Conservation (phyloP, 1,140 invertebrate species). For the Tetraneura akinire region DNA sequence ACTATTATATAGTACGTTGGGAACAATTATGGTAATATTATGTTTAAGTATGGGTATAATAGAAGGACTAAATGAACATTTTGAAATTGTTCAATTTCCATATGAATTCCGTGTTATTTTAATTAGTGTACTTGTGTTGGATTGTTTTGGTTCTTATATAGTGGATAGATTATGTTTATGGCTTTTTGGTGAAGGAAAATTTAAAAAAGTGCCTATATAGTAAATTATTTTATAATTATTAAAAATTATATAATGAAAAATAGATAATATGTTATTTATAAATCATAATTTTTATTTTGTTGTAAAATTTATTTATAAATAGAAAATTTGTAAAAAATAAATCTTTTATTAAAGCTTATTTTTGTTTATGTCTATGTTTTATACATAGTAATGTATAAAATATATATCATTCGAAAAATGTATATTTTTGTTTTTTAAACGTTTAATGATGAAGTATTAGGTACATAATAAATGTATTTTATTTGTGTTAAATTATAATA, state of each 20-base stretch:
- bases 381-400: not conserved
- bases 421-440: not conserved
- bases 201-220: slow-evolving; percentile 55
- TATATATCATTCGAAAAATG: not conserved
- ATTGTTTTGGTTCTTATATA: slow-evolving; percentile 80
- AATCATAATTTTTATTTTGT: slow-evolving; percentile 1
- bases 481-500: not conserved
- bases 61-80: slow-evolving; percentile 76
- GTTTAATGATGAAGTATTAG: no score
- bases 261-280: slow-evolving; percentile 7
- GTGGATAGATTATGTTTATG: slow-evolving; percentile 84
- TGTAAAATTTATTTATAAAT: not conserved
- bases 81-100: slow-evolving; percentile 89
- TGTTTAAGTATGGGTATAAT: slow-evolving; percentile 74
- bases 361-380: no score
- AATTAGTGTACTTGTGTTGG: slow-evolving; percentile 75
- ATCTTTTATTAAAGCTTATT: not conserved
- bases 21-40: slow-evolving; percentile 73
- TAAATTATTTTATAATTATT: not conserved
- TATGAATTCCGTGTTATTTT: slow-evolving; percentile 84
- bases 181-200: slow-evolving; percentile 81
- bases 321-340: not conserved
- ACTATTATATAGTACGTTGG: slow-evolving; percentile 84
- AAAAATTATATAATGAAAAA: not conserved
- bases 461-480: not conserved